These are phyloP conservation scores for Shargacucullia verbasci DNA, from an alignment of 2,888 invertebrate genomes.

Conservation along the genomic window DNA sequence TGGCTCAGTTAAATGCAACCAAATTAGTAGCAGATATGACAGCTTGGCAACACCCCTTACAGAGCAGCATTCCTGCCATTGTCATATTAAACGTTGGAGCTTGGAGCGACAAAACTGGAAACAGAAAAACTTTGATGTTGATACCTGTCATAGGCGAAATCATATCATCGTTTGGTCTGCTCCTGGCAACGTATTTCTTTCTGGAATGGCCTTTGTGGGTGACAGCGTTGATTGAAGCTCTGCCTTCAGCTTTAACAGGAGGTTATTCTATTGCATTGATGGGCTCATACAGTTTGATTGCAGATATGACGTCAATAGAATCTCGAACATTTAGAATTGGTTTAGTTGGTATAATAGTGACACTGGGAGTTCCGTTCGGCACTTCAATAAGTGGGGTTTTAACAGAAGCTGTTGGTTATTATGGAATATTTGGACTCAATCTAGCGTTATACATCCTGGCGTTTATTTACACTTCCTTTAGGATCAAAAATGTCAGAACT, in stretches of 20 bases:
- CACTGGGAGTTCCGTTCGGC: slow-evolving; percentile 85
- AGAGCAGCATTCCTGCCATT: slow-evolving; percentile 88
- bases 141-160: slow-evolving; percentile 88
- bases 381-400: slow-evolving; percentile 86
- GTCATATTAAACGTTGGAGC: slow-evolving; percentile 89
- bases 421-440: slow-evolving; percentile 79
- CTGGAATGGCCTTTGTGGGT: slow-evolving; percentile 88
- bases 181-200: slow-evolving; percentile 87
- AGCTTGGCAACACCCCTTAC: slow-evolving; percentile 87
- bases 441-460: slow-evolving; percentile 73
- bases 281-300: slow-evolving; percentile 90
- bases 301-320: slow-evolving; percentile 89
- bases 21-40: slow-evolving; percentile 85
- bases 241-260: slow-evolving; percentile 89
- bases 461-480: slow-evolving; percentile 74
- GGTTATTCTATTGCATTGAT: slow-evolving; percentile 88
- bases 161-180: slow-evolving; percentile 82
- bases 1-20: slow-evolving; percentile 79
- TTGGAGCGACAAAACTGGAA: slow-evolving; percentile 90
- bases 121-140: slow-evolving; percentile 88
- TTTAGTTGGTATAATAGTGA: slow-evolving; percentile 87
- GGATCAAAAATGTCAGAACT: slow-evolving; percentile 76
- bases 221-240: slow-evolving; percentile 86
- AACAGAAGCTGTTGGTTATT: slow-evolving; percentile 81
- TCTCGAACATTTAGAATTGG: slow-evolving; percentile 90